Evolutionary conservation across 2,888 invertebrate genomes (phyloP).

Genomic region (Agonum fuliginosum): DNA sequence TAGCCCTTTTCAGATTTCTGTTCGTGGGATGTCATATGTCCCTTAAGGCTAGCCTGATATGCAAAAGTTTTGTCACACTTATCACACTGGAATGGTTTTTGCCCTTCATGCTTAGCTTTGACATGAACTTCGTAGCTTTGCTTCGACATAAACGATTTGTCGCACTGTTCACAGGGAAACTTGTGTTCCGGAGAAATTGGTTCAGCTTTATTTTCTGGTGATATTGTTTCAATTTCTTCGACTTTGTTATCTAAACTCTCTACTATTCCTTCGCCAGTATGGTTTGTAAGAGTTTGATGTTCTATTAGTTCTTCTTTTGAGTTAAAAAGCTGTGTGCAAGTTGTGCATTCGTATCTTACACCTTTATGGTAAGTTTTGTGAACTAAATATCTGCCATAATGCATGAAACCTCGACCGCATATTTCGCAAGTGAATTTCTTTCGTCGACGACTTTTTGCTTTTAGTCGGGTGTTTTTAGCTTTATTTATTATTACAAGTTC

Average conservation of each 20-base stretch:
- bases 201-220: slow-evolving; percentile 43
- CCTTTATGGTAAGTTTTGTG: slow-evolving; percentile 79
- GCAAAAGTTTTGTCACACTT: slow-evolving; percentile 78
- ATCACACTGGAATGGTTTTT: slow-evolving; percentile 76
- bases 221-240: background rate
- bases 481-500: slow-evolving; percentile 79
- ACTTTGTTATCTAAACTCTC: slow-evolving; percentile 67
- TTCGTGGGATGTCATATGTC: slow-evolving; percentile 75
- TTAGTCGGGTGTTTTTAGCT: slow-evolving; percentile 66
- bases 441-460: slow-evolving; percentile 63
- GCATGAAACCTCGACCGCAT: slow-evolving; percentile 74
- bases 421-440: slow-evolving; percentile 74
- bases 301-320: slow-evolving; percentile 74
- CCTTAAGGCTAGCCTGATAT: slow-evolving; percentile 77
- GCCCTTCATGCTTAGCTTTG: slow-evolving; percentile 77
- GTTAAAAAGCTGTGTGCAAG: slow-evolving; percentile 74
- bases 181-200: slow-evolving; percentile 54
- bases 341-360: slow-evolving; percentile 77
- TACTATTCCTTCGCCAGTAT: slow-evolving; percentile 74
- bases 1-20: slow-evolving; percentile 73
- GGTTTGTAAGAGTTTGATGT: slow-evolving; percentile 77
- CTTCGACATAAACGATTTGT: slow-evolving; percentile 77
- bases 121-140: slow-evolving; percentile 78
- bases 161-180: slow-evolving; percentile 75
- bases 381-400: slow-evolving; percentile 73